Conservation (phyloP, 64 coral and sea anemone species). For the Hydrozoanthus tunicans region DNA sequence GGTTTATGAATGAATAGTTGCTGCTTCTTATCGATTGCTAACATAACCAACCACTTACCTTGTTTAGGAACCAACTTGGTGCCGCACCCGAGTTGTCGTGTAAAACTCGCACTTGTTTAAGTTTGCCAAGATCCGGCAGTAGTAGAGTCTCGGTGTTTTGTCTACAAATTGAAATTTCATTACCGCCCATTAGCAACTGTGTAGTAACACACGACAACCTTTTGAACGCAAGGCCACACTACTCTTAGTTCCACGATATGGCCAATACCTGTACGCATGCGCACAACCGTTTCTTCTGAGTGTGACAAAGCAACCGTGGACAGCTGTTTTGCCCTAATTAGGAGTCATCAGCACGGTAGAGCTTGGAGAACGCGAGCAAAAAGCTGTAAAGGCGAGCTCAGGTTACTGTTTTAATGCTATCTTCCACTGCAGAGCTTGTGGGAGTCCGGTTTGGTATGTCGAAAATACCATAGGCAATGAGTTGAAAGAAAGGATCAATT, state of each 20-base stretch:
- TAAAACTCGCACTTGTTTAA: slow-evolving; percentile 83
- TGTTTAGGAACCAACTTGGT: slow-evolving; percentile 93
- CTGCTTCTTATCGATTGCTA: too few relatives aligned
- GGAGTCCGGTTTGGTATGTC: too few relatives aligned
- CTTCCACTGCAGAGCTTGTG: background rate
- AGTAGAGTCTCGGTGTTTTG: slow-evolving; percentile 69
- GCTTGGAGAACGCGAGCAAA: background rate
- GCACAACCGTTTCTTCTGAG: too few relatives aligned
- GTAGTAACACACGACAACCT: too few relatives aligned
- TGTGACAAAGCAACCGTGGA: too few relatives aligned
- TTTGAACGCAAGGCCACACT: too few relatives aligned
- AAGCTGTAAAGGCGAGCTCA: background rate
- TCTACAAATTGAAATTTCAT: slow-evolving; percentile 35
- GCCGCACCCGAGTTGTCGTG: slow-evolving; percentile 91
- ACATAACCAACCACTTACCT: slow-evolving; percentile 31
- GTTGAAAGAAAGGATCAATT: too few relatives aligned
- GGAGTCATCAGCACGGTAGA: background rate
- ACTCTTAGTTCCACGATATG: too few relatives aligned
- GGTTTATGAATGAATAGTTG: too few relatives aligned
- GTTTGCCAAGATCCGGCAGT: slow-evolving; percentile 90
- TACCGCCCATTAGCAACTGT: too few relatives aligned
- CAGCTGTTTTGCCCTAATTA: background rate
- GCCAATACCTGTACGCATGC: too few relatives aligned
- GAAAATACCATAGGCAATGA: too few relatives aligned
- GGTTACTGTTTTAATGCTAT: background rate